Conservation (phyloP, 2,113 vertebrate species). For the Dromiciops gliroides region DNA sequence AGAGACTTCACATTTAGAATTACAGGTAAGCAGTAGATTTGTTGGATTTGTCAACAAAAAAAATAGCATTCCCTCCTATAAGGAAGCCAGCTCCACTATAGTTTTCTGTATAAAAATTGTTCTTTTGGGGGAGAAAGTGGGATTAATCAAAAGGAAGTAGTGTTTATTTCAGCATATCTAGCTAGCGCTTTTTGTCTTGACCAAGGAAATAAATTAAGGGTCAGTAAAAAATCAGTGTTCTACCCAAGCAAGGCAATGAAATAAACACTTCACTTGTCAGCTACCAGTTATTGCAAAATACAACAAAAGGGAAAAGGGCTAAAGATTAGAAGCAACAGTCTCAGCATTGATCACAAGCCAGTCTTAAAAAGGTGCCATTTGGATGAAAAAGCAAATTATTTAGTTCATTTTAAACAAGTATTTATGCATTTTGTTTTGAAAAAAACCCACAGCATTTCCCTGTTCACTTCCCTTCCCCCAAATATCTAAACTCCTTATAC, state of each 20-base stretch:
- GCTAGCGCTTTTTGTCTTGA: neutral
- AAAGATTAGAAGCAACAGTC: neutral
- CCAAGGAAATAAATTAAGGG: neutral
- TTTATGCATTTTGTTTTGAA: neutral
- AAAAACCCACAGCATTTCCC: neutral
- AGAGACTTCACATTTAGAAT: neutral
- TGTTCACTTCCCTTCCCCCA: too few species aligned
- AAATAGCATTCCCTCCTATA: neutral
- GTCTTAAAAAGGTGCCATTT: neutral
- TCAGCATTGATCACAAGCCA: neutral
- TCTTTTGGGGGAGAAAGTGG: neutral
- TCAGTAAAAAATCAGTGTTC: neutral
- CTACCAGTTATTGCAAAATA: neutral
- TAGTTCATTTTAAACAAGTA: neutral
- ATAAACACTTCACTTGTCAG: neutral
- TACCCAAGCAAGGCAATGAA: neutral
- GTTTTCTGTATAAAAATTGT: neutral
- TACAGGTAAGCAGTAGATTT: neutral
- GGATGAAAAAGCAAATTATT: neutral
- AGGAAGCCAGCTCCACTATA: neutral
- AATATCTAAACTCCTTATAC: neutral
- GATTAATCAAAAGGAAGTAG: neutral
- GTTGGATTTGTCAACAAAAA: neutral
- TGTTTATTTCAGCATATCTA: neutral
- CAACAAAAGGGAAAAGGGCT: neutral